These are phyloP conservation scores for Aleiodes sp. DNA, from an alignment of 1,140 invertebrate species.

Conservation along the genomic window DNA sequence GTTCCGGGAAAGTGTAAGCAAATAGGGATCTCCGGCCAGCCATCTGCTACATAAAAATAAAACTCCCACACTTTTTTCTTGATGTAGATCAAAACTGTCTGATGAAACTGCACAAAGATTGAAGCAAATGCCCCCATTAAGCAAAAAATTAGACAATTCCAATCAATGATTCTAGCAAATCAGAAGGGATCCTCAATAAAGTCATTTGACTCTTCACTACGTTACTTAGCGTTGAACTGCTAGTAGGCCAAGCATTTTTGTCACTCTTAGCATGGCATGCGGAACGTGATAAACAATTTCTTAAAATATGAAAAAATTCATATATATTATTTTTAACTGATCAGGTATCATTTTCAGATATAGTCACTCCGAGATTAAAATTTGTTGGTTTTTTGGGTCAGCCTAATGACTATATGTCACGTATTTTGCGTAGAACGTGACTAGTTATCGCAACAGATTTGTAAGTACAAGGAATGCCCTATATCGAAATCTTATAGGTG, in stretches of 20 bases:
- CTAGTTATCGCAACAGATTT: background rate
- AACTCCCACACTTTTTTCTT: conserved; percentile 88
- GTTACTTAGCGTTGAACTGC: no score
- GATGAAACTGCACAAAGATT: conserved; percentile 82
- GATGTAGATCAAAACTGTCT: conserved; percentile 85
- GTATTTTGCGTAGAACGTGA: no score
- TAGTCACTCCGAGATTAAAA: no score
- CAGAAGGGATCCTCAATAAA: background rate
- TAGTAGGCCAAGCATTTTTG: no score
- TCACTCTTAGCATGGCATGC: no score
- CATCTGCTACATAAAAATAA: conserved; percentile 86
- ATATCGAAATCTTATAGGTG: background rate
- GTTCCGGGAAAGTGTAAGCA: conserved; percentile 87
- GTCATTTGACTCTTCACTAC: background rate
- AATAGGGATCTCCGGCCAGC: conserved; percentile 83
- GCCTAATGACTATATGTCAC: no score
- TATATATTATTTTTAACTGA: no score
- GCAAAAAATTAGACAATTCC: background rate
- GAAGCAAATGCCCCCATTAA: conserved; percentile 29
- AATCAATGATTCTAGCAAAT: background rate
- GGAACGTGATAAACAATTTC: no score
- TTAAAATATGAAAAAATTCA: no score
- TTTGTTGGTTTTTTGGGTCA: no score
- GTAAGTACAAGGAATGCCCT: background rate
- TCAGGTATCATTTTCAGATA: no score